Percentiles rank a stretch among this genome's conserved stretches.
Conservation (phyloP, 2,113 vertebrate species). For the Hydrolagus affinis region DNA sequence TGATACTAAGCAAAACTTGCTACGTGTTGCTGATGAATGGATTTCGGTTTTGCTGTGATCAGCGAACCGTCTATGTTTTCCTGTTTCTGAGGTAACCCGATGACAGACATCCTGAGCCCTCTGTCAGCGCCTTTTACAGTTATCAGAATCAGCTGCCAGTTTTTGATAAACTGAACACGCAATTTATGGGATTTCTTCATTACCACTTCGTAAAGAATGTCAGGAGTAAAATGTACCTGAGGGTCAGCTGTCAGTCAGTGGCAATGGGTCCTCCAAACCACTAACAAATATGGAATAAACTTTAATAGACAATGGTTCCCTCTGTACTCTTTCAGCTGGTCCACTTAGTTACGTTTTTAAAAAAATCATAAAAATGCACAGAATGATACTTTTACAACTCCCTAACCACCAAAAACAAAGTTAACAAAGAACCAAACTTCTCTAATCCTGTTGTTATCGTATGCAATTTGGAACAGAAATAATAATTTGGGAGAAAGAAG, state of each 20-base stretch:
- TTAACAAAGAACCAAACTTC: too few relatives aligned
- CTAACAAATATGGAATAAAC: neutral
- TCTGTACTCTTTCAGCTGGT: too few relatives aligned
- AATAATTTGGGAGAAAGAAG: too few relatives aligned
- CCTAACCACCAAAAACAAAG: too few relatives aligned
- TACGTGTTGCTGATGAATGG: slow-evolving; percentile 48
- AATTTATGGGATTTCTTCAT: slow-evolving; percentile 39
- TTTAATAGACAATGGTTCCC: too few relatives aligned
- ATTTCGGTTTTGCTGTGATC: slow-evolving; percentile 39
- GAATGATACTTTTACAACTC: too few relatives aligned
- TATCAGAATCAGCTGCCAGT: slow-evolving; percentile 41
- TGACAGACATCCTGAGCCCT: slow-evolving; percentile 58
- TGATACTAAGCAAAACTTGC: slow-evolving; percentile 32
- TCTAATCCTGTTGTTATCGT: too few relatives aligned
- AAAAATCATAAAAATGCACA: too few relatives aligned
- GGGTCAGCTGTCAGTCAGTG: slow-evolving; percentile 32
- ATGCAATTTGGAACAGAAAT: too few relatives aligned
- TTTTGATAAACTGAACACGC: slow-evolving; percentile 40
- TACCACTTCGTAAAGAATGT: slow-evolving; percentile 35
- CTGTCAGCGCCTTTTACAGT: slow-evolving; percentile 52
- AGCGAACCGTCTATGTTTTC: slow-evolving; percentile 56
- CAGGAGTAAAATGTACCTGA: slow-evolving; percentile 34
- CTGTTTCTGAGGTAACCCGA: slow-evolving; percentile 59
- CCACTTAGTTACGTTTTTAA: too few relatives aligned
- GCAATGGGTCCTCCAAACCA: neutral